Base-by-base conservation (phyloP, 2,113 vertebrate genomes). In the Hippolais icterina region DNA sequence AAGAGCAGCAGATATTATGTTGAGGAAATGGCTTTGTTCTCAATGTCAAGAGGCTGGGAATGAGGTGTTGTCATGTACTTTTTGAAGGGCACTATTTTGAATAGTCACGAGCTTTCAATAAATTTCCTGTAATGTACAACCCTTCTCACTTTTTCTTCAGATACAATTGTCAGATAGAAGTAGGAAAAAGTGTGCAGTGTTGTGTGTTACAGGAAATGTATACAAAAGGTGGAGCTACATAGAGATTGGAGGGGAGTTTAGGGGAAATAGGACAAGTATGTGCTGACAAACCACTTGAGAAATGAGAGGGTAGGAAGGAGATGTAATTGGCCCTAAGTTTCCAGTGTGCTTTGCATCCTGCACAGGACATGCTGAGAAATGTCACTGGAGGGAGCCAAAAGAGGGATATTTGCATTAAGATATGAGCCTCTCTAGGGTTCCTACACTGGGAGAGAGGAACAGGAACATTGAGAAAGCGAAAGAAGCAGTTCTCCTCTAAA, bases 131-230 rank as follows among this genome's bases (percentile, higher is more conserved):
- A 50, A 66, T 5, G 5, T 3, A 22, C 23, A 39, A 14, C 6
- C 3, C 22, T 74, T 6, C 33, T 87, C 27, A 47, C 14, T 12
- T 83, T 70, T 74, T 83, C 28, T 13, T 69, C 24, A 72, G 41
- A 10, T 15, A 7, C 39, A 56, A 23, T 65, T 39, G 52, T 50
- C 25, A 50, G 42, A 41, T 2, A 83, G 37, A 41, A 68, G 7
- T 10, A 25, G 12, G 37, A 75, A 54, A 85, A 68, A 3, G 6
- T 78, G 22, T 57, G 13, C 2, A 2, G 4, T 1, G 0, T 6
- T 56, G 5, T 41, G 27, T 22, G 10, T 57, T 53, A 61, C 25
- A 41, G 44, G 23, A 82, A 50, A 23, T 35, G 12, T 25, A 28
- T 17, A 16, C 27, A n/a, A 69, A 66, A 20, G 9, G 5, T 59